These are phyloP conservation scores for Agrochola lychnidis DNA, from an alignment of 2,888 invertebrate species.

Conservation along the genomic window DNA sequence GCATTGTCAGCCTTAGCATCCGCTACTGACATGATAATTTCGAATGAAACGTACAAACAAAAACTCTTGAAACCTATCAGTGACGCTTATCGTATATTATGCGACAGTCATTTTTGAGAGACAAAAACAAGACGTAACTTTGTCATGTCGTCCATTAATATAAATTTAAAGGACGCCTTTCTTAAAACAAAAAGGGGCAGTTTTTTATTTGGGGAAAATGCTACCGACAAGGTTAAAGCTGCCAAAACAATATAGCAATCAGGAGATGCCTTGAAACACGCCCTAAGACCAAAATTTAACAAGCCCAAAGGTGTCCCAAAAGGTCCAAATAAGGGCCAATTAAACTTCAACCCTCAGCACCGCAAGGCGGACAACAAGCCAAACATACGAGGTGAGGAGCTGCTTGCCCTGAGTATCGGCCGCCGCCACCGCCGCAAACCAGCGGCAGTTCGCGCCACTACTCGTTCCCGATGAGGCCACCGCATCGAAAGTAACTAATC, in stretches of 20 bases:
- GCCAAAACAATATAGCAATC: no score
- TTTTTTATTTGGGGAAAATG: slow-evolving; percentile 10
- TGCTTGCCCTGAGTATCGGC: no score
- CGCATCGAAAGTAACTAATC: neutral
- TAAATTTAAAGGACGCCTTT: neutral
- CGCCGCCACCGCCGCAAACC: neutral
- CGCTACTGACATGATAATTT: neutral
- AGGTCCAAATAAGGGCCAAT: neutral
- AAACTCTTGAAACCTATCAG: neutral
- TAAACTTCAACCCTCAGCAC: slow-evolving; percentile 13
- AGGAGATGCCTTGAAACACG: no score
- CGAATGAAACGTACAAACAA: slow-evolving; percentile 4
- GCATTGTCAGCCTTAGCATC: slow-evolving; percentile 7
- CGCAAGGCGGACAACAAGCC: neutral
- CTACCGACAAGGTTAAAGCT: neutral
- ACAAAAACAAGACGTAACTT: slow-evolving; percentile 4
- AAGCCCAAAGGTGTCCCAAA: no score
- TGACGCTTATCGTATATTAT: slow-evolving; percentile 6
- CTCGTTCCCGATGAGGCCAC: neutral
- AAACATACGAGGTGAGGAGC: neutral
- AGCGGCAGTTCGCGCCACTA: neutral
- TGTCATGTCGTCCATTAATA: neutral
- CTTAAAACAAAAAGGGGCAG: slow-evolving; percentile 1
- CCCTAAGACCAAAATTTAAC: no score
- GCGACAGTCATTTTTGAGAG: neutral